Evolutionary conservation across 2,888 invertebrate genomes (phyloP).

Genomic region (Ligdia adustata): DNA sequence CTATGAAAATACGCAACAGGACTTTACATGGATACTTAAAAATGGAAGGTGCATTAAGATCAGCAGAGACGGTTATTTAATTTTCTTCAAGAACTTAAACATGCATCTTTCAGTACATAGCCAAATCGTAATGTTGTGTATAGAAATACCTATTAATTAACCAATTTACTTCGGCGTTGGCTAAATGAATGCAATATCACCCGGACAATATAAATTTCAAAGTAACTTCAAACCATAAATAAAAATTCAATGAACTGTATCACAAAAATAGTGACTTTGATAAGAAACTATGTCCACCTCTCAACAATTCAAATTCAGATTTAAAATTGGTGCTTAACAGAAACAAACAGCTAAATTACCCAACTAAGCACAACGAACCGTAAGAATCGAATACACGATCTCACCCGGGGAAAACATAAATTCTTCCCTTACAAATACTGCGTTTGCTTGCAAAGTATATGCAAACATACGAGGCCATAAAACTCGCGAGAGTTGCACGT

Average conservation of each 20-base stretch:
- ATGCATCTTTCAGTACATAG: not conserved
- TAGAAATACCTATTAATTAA: no score
- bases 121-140: not conserved
- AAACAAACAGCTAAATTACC: not conserved
- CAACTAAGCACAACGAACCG: not conserved
- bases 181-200: no score
- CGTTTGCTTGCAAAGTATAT: slow-evolving; percentile 22
- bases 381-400: slow-evolving; percentile 20
- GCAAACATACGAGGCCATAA: slow-evolving; percentile 20
- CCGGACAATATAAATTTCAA: no score
- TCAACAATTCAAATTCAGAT: no score
- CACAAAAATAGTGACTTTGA: no score
- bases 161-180: no score
- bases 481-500: slow-evolving; percentile 19
- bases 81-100: not conserved
- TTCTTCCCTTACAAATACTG: slow-evolving; percentile 15
- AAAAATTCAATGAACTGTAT: no score
- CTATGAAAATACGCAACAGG: slow-evolving; percentile 68
- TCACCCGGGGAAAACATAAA: slow-evolving; percentile 20
- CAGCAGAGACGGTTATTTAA: no score
- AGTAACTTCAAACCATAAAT: no score
- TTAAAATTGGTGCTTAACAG: not conserved
- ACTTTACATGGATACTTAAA: slow-evolving; percentile 24
- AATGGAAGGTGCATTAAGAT: slow-evolving; percentile 14
- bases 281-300: no score